These are phyloP conservation scores for Sebastes jordani DNA, from an alignment of 2,797 vertebrate species.

Conservation along the genomic window DNA sequence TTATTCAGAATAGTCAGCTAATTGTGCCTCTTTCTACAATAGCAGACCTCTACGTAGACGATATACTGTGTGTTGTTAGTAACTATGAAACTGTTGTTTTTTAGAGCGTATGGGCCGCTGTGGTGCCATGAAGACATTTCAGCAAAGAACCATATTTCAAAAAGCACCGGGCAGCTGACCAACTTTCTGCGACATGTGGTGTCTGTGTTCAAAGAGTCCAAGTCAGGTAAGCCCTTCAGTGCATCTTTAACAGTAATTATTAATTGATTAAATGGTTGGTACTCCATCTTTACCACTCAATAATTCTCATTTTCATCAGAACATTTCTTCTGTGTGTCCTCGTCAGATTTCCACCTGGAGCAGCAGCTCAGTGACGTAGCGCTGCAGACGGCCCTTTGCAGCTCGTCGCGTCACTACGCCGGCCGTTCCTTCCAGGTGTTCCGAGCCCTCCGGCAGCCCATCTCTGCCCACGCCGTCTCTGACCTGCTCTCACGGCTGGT, in stretches of 20 bases:
- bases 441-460: constrained; percentile 91
- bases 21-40: neutral
- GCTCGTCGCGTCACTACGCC: constrained; percentile 95
- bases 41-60: neutral
- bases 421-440: constrained; percentile 97
- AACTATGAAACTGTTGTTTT: constrained; percentile 31
- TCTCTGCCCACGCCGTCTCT: constrained; percentile 91
- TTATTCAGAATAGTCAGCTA: neutral
- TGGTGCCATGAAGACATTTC: constrained; percentile 99
- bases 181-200: constrained; percentile 96
- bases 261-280: neutral
- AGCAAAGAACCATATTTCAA: constrained; percentile 94
- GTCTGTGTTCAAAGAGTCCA: constrained; percentile 96
- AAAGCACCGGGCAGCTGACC: constrained; percentile 93
- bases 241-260: neutral
- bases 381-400: constrained; percentile 93
- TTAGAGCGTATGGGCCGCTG: constrained; percentile 91
- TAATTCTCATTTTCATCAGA: neutral
- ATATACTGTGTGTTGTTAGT: neutral
- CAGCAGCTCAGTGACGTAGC: constrained; percentile 94
- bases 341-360: constrained; percentile 89
- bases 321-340: neutral
- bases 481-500: constrained; percentile 92
- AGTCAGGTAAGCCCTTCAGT: constrained; percentile 87
- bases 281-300: neutral